phyloP scores from a whole-genome alignment of 2,888 invertebrate genomes.

The Dioctria rufipes region DNA sequence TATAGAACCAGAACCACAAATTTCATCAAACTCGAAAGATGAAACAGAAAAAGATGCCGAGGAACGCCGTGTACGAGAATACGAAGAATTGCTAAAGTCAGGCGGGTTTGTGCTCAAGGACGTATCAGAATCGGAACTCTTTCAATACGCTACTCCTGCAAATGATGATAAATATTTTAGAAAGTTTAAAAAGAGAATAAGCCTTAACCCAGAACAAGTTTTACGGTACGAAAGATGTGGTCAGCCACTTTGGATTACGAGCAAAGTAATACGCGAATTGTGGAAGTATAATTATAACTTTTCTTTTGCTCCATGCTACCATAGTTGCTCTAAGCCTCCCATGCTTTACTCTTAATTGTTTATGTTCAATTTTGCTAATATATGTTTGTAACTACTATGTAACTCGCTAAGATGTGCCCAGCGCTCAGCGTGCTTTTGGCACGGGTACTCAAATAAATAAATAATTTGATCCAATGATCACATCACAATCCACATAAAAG shows the following conservation, averaged over 20 bases:
- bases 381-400: no score
- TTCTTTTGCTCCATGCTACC: no score
- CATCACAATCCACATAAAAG: no score
- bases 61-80: constrained; percentile 73
- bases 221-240: constrained; percentile 86
- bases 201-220: constrained; percentile 84
- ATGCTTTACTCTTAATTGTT: no score
- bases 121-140: constrained; percentile 79
- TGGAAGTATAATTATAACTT: no score
- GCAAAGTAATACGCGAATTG: constrained; percentile 74
- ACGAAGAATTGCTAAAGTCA: constrained; percentile 70
- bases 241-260: constrained; percentile 86
- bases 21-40: background rate
- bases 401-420: no score
- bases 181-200: constrained; percentile 82
- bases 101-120: constrained; percentile 77
- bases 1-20: constrained; percentile 71
- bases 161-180: constrained; percentile 84
- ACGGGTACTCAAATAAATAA: no score
- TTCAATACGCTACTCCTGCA: constrained; percentile 75
- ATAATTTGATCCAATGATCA: no score
- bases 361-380: no score
- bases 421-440: no score
- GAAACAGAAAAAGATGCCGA: constrained; percentile 64
- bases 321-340: no score